Evolutionary conservation across 2,888 invertebrate species (phyloP).

Genomic region (Nineta flava): DNA sequence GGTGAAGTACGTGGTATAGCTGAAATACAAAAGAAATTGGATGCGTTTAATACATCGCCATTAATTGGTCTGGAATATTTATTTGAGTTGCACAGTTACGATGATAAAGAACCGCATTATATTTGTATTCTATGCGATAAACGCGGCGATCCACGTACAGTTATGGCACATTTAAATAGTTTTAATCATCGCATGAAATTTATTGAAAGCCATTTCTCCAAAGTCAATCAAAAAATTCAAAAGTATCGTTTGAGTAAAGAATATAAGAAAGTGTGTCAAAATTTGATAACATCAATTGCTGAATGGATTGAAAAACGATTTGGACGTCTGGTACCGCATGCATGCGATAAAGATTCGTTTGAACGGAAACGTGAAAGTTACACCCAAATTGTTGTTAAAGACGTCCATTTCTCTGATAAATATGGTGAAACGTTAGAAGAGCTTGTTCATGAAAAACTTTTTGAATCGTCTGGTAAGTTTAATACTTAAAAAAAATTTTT

Average conservation of each 20-base stretch:
- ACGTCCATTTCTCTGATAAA: constrained; percentile 47
- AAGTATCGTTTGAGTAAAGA: constrained; percentile 44
- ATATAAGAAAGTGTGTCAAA: constrained; percentile 33
- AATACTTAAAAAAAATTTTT: background rate
- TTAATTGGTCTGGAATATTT: constrained; percentile 65
- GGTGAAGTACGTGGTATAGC: constrained; percentile 34
- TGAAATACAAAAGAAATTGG: constrained; percentile 34
- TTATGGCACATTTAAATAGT: constrained; percentile 62
- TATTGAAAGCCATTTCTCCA: constrained; percentile 46
- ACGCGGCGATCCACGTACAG: constrained; percentile 61
- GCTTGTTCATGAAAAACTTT: constrained; percentile 27
- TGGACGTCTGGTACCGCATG: constrained; percentile 50
- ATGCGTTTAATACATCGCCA: constrained; percentile 34
- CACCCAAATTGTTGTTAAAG: constrained; percentile 46
- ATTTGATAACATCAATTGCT: constrained; percentile 35
- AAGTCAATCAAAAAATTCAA: constrained; percentile 39
- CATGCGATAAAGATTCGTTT: constrained; percentile 51
- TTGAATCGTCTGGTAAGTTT: constrained; percentile 14
- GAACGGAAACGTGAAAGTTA: constrained; percentile 43
- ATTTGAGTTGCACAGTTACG: constrained; percentile 50
- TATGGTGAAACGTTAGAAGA: constrained; percentile 36
- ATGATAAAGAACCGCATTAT: constrained; percentile 53
- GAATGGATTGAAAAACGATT: constrained; percentile 58
- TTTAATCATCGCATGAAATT: constrained; percentile 60
- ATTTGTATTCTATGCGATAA: constrained; percentile 65